Percentiles rank a stretch among this genome's conserved stretches.
phyloP scores from a whole-genome alignment of 1,140 invertebrate genomes.

The Liolophura sinensis region DNA sequence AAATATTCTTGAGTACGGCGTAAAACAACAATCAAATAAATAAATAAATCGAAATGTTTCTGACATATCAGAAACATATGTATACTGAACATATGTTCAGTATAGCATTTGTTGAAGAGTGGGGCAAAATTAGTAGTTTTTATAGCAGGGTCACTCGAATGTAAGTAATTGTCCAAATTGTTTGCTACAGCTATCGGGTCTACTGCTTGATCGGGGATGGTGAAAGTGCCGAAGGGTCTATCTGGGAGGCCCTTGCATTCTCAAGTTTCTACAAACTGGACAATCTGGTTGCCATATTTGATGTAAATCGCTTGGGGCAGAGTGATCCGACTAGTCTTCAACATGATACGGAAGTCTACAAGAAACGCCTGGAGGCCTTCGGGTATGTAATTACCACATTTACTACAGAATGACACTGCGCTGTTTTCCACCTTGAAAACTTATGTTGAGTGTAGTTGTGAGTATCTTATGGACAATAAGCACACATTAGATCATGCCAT shows the following conservation, averaged over 20 bases:
- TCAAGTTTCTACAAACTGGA: conserved; percentile 93
- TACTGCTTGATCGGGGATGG: conserved; percentile 97
- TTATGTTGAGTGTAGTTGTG: no score
- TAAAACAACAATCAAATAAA: no score
- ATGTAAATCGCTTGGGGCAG: conserved; percentile 96
- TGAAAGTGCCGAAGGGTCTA: conserved; percentile 96
- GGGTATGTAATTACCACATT: conserved; percentile 65
- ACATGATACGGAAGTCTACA: conserved; percentile 90
- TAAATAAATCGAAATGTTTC: no score
- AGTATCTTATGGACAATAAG: no score
- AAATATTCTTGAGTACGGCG: no score
- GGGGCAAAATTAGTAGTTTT: no score
- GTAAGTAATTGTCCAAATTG: not conserved
- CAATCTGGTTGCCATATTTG: conserved; percentile 96
- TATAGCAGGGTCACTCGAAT: not conserved
- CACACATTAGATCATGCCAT: no score
- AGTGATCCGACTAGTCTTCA: conserved; percentile 91
- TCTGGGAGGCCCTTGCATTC: conserved; percentile 97
- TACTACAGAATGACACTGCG: no score
- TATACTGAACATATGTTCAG: no score
- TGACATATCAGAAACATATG: no score
- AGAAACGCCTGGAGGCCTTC: conserved; percentile 86
- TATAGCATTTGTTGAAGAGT: no score
- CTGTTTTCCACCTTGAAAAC: no score
- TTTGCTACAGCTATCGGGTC: conserved; percentile 68